Evolutionary conservation across 2,113 vertebrate genomes (phyloP), one percentile per base, ranked within the genome.

Genomic region (Lepisosteus oculatus): DNA sequence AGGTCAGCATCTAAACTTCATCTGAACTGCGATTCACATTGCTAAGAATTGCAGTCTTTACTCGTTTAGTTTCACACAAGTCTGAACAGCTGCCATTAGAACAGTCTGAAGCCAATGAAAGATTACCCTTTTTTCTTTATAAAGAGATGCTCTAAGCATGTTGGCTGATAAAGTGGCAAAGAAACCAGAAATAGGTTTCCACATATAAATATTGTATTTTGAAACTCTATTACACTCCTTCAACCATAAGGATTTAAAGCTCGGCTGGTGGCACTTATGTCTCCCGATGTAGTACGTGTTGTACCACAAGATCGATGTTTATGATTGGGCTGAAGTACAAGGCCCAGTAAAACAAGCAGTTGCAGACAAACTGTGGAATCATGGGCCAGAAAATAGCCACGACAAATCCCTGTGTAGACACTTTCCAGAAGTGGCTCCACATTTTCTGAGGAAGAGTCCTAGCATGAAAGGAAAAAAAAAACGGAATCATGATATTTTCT

Each of bases 261-360:
- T 69, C 55, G 43, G 29, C 43, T 83, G 70, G 88, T 69, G 67
- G 77, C 1, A 80, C 84, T 74, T 95, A 91, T 3, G 94, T 96
- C 74, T 96, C 94, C 42, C 93, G 89, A 17, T 88, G 90, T 44
- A 95, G 87, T 1, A 97, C 81, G 78, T 96, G 94, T 81, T 94
- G 94, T 68, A 97, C 93, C 61, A 98, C 91, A n/a, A 93, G 87
- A 81, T 97, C 94, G 44, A 97, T 95, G 72, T 97, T 98, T 78
- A 95, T 93, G 71, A 98, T 92, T 61, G 96, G 95, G 75, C 93
- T 96, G 83, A 97, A 95, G 84, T 97, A 98, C 70, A 99, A 89
- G 54, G 92, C 95, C 95, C 94, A 97, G 85, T 98, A 98, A 90
- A 98, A 97, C 70, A 97, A 84, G 81, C 94, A 95, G 81, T 96